A percentile compares a stretch with the other conserved stretches of the same genome.
Conservation (phyloP, 2,113 vertebrate genomes). For the Crotalus viridis region DNA sequence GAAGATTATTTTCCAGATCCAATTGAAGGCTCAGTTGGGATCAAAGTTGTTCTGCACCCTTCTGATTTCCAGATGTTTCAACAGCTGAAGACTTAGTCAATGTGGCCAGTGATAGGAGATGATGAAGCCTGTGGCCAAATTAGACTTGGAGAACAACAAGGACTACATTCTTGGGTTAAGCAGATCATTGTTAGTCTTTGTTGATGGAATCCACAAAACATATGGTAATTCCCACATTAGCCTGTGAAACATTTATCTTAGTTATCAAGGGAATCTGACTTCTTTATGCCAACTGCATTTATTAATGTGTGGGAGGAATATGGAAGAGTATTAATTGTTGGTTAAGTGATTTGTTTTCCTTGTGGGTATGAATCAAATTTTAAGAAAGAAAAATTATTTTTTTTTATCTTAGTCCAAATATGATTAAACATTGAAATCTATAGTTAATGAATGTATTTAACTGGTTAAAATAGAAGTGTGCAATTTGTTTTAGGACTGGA, state of each 20-base stretch:
- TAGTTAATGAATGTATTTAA: background rate
- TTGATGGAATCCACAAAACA: background rate
- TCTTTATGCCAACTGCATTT: background rate
- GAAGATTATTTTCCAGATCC: background rate
- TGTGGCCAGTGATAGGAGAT: background rate
- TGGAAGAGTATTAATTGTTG: background rate
- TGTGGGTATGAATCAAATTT: background rate
- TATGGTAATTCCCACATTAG: background rate
- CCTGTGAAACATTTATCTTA: background rate
- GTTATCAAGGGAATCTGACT: background rate
- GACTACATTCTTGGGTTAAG: background rate
- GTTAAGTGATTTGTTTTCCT: background rate
- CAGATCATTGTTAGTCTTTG: background rate
- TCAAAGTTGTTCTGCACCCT: background rate
- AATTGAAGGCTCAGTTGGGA: background rate
- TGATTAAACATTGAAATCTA: background rate
- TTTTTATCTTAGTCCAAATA: background rate
- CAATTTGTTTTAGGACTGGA: background rate
- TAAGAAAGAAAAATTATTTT: background rate
- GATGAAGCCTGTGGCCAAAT: background rate
- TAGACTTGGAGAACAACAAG: background rate
- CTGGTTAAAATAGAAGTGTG: background rate
- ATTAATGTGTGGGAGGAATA: background rate
- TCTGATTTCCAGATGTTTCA: background rate
- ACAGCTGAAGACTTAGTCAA: background rate